Evolutionary conservation across 2,113 vertebrate species (phyloP).

Genomic region (Trogon melanurus): DNA sequence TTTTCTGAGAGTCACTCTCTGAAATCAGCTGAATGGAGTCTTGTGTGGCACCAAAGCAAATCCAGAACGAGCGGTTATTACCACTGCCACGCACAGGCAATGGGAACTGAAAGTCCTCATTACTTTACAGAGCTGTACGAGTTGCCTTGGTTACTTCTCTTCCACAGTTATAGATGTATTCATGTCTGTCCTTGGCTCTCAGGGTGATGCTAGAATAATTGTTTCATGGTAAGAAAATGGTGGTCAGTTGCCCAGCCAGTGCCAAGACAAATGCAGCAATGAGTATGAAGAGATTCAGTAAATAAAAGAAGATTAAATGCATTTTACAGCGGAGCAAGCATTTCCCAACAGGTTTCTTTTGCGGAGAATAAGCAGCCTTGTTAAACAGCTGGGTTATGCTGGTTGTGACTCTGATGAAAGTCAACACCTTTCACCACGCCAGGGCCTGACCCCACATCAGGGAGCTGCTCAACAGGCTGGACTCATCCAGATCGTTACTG

Average conservation of each 20-base stretch:
- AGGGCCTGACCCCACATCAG: background rate
- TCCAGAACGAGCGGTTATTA: background rate
- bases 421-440: background rate
- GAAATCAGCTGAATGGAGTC: background rate
- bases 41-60: background rate
- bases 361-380: background rate
- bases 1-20: background rate
- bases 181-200: background rate
- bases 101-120: background rate
- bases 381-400: background rate
- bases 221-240: background rate
- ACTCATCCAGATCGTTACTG: background rate
- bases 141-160: constrained; percentile 6
- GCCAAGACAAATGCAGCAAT: background rate
- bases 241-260: background rate
- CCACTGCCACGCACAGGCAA: background rate
- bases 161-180: background rate
- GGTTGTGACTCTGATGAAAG: background rate
- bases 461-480: background rate
- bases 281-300: background rate
- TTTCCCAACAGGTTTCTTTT: background rate
- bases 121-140: background rate
- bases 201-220: background rate
- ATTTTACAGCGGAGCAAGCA: background rate
- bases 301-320: background rate